A percentile compares a stretch with the other conserved stretches of the same genome.
phyloP scores from a whole-genome alignment of 1,140 invertebrate genomes.

The Panulirus ornatus region DNA sequence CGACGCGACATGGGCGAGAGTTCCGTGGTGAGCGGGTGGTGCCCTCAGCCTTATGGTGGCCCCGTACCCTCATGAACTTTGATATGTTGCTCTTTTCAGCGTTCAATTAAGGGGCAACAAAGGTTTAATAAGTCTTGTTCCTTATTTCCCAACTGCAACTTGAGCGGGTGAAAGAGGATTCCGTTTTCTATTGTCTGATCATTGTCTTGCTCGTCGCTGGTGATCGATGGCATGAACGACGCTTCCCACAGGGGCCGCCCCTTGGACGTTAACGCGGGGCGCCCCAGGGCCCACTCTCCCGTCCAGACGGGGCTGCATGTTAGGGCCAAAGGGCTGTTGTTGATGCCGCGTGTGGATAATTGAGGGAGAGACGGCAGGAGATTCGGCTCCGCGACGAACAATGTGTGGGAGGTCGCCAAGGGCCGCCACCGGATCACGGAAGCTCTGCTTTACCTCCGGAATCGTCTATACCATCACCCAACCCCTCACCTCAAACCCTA shows the following conservation, averaged over 20 bases:
- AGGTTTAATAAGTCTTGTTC: constrained; percentile 70
- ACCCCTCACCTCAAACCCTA: too few relatives aligned
- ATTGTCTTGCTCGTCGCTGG: constrained; percentile 58
- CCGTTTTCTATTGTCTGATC: constrained; percentile 73
- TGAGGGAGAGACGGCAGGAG: constrained; percentile 67
- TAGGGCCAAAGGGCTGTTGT: constrained; percentile 64
- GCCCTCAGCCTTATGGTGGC: background rate
- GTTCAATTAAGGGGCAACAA: constrained; percentile 71
- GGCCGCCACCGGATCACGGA: constrained; percentile 19
- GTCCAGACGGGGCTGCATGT: constrained; percentile 15
- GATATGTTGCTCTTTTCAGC: constrained; percentile 73
- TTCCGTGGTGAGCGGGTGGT: background rate
- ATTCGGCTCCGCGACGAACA: constrained; percentile 62
- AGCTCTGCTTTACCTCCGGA: too few relatives aligned
- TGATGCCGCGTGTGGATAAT: constrained; percentile 72
- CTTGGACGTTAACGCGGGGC: constrained; percentile 24
- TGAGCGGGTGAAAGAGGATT: constrained; percentile 71
- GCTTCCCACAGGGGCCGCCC: constrained; percentile 16
- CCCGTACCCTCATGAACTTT: constrained; percentile 63
- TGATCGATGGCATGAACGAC: constrained; percentile 63
- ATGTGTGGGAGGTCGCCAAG: constrained; percentile 57
- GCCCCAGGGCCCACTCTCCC: constrained; percentile 32
- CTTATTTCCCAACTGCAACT: constrained; percentile 69
- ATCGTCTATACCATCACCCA: too few relatives aligned
- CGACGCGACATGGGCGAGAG: constrained; percentile 52